Conservation (phyloP, 2,113 vertebrate species). For the Microcebus ravelobensis region DNA sequence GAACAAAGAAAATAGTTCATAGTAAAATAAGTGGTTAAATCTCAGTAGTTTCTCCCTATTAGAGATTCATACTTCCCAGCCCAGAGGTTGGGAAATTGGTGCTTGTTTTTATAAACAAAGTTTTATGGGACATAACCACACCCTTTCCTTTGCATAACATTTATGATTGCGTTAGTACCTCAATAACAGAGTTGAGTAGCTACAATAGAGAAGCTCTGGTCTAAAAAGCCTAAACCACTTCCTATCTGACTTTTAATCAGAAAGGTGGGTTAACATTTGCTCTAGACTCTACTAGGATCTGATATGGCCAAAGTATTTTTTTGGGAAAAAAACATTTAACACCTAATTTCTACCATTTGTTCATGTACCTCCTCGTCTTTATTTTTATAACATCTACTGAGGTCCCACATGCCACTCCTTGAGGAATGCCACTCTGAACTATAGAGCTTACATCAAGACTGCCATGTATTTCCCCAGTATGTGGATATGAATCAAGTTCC, state of each 20-base stretch:
- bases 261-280: background rate
- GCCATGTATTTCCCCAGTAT: accelerated
- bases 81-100: background rate
- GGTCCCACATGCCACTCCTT: background rate
- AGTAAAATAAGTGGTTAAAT: background rate
- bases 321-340: background rate
- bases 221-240: background rate
- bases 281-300: background rate
- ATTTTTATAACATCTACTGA: background rate
- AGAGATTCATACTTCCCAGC: background rate
- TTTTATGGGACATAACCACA: background rate
- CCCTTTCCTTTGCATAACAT: background rate
- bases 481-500: background rate
- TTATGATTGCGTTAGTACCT: too few species aligned
- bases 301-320: background rate
- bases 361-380: background rate
- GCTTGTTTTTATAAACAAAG: background rate
- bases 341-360: background rate
- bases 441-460: accelerated
- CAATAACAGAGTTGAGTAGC: background rate
- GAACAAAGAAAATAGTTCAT: background rate
- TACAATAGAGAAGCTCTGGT: background rate
- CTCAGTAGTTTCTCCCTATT: background rate
- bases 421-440: background rate
- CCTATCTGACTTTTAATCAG: background rate